Base-by-base conservation (phyloP, 2,113 vertebrate genomes). In the Colaptes auratus region DNA sequence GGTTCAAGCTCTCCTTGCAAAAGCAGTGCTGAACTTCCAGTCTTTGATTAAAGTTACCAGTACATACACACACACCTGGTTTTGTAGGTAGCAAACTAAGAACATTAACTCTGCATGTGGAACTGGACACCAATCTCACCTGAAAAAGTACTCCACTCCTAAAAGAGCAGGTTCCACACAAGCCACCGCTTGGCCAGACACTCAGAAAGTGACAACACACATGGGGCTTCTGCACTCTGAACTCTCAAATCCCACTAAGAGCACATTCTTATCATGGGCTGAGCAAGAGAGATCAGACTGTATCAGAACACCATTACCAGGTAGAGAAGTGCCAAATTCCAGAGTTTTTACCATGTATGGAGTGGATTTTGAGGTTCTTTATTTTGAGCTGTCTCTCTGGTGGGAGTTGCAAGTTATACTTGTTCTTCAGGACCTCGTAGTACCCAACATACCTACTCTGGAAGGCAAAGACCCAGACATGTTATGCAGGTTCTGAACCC, bases 391-490 rank as follows among this genome's bases (percentile, higher is more conserved):
- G 93, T 96, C 98, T 98, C 69, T 96, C 95, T 73, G 98, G 98
- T 94, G 99, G 99, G n/a, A 99, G 96, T 86, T 97, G 97, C 92
- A 98, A 97, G 79, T 97, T 95, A 96, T 98, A 98, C 82, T 96
- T 97, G 52, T 95, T 98, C 97, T 99, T 99, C 98, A 99, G 96
- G 75, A 98, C 95, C 92, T 98, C 98, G 90, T 99, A 99, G 97
- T 99, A 99, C 16, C 97, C 98, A 84, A 99, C 99, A 28, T 99
- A 99, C 65, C 99, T 98, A 95, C 97, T 99, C 99, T 99, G 97
- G 42, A 98, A 98, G 67, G 84, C 60, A 97, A 96, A 96, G 92
- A 96, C 25, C 65, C 76, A 96, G 80, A 92, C 21, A 91, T 6
- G 65, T 95, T 94, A 96, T 78, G 58, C 15, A 86, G 73, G 72